phyloP scores from a whole-genome alignment of 2,888 invertebrate species.

The Caenorhabditis sulstoni region DNA sequence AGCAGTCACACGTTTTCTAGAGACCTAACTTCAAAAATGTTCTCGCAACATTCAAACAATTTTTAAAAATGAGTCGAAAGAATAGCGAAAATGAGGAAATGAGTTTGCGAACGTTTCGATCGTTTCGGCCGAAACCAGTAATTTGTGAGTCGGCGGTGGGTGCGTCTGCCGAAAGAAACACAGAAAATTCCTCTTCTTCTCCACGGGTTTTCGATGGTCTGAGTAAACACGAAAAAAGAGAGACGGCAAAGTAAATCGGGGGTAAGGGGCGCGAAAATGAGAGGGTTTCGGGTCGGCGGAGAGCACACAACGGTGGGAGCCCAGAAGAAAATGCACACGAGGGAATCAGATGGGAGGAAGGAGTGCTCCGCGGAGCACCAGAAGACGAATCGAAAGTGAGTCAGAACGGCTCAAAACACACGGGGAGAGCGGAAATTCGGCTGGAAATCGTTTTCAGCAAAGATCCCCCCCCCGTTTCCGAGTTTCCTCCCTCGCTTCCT shows the following conservation, averaged over 20 bases:
- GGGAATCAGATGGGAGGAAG: too few species aligned
- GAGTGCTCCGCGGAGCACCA: neutral
- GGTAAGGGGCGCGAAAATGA: constrained; percentile 44
- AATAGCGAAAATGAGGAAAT: neutral
- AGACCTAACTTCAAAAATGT: too few species aligned
- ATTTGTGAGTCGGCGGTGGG: neutral
- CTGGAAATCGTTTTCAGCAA: constrained; percentile 3
- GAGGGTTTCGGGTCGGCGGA: constrained; percentile 38
- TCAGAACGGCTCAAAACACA: constrained; percentile 24
- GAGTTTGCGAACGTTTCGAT: neutral
- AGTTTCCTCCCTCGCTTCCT: neutral
- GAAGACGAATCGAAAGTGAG: constrained; percentile 10
- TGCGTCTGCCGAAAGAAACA: constrained; percentile 27
- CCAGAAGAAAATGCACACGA: neutral
- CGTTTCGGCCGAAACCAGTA: constrained; percentile 45
- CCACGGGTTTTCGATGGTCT: constrained; percentile 47
- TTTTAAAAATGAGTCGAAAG: neutral
- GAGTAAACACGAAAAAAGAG: constrained; percentile 35
- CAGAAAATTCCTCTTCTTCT: too few species aligned
- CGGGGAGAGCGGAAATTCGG: constrained; percentile 2
- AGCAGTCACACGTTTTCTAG: too few species aligned
- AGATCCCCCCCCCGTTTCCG: constrained; percentile 43
- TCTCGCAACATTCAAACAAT: too few species aligned
- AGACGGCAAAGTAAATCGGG: constrained; percentile 44
- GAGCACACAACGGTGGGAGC: constrained; percentile 18